Percentiles rank a stretch among this genome's conserved stretches.
phyloP scores from a whole-genome alignment of 1,140 invertebrate species.

The Cyphomyrmex costatus region DNA sequence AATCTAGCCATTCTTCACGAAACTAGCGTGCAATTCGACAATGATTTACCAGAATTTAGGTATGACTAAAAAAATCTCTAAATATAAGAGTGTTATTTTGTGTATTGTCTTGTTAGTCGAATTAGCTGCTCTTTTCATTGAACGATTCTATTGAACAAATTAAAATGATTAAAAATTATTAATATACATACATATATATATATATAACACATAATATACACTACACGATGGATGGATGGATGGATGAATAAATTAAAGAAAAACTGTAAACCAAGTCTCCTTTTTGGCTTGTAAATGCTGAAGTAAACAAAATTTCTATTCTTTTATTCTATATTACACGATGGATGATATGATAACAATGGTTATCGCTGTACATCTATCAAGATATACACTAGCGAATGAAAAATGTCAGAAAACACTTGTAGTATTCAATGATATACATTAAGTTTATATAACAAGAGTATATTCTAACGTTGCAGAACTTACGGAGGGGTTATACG shows the following conservation, averaged over 20 bases:
- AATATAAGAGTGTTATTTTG: neutral
- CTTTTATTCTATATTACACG: no score
- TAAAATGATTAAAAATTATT: neutral
- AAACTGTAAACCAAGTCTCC: no score
- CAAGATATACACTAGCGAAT: constrained; percentile 90
- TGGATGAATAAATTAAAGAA: no score
- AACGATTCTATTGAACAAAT: no score
- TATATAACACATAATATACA: no score
- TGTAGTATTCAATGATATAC: constrained; percentile 79
- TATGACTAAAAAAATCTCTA: constrained; percentile 80
- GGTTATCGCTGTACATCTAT: neutral
- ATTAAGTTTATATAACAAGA: neutral
- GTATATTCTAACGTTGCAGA: constrained; percentile 82
- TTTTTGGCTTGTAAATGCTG: no score
- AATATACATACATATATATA: neutral
- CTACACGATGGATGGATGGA: no score
- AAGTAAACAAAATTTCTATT: no score
- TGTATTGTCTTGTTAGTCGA: neutral
- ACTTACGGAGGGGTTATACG: constrained; percentile 94
- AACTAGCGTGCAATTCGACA: constrained; percentile 95
- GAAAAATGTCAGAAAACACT: constrained; percentile 96
- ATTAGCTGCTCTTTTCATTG: neutral
- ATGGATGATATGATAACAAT: no score
- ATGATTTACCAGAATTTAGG: constrained; percentile 96
- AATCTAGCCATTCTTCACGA: constrained; percentile 92